Percentiles rank a stretch among this genome's conserved stretches.
Conservation (phyloP, 2,797 vertebrate species). For the Sebastes hubbsi region DNA sequence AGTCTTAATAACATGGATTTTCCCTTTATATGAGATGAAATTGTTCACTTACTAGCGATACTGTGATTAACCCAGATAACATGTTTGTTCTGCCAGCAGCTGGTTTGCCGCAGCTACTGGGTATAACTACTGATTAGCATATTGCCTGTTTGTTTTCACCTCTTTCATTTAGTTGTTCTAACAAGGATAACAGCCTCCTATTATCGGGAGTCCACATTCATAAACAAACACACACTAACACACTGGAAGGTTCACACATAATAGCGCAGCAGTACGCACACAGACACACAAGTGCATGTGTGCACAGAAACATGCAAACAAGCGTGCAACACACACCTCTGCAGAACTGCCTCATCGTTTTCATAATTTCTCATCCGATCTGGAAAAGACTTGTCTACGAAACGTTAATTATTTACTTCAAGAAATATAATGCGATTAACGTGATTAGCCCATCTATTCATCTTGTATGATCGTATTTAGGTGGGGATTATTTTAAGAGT, state of each 20-base stretch:
- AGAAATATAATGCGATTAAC: constrained; percentile 14
- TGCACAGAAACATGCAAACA: background rate
- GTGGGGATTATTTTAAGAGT: background rate
- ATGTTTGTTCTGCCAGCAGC: constrained; percentile 48
- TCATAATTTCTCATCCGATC: background rate
- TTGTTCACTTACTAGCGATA: constrained; percentile 28
- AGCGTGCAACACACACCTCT: background rate
- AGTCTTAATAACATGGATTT: background rate
- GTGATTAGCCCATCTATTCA: constrained; percentile 8
- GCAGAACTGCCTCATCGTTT: background rate
- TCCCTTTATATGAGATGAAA: constrained; percentile 9
- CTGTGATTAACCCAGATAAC: constrained; percentile 48
- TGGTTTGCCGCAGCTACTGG: constrained; percentile 14
- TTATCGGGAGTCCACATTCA: constrained; percentile 12
- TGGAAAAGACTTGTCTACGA: background rate
- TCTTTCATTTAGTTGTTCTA: constrained; percentile 56
- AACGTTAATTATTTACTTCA: constrained; percentile 8
- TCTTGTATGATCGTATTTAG: background rate
- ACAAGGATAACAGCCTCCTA: constrained; percentile 37
- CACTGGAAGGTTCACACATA: background rate
- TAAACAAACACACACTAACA: constrained; percentile 11
- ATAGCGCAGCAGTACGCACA: background rate
- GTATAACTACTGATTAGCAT: constrained; percentile 39
- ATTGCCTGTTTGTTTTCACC: constrained; percentile 52
- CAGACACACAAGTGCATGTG: background rate